Percentiles rank a stretch among this genome's conserved stretches.
Evolutionary conservation across 2,113 vertebrate genomes (phyloP).

Genomic region (Acrocephalus arundinaceus): DNA sequence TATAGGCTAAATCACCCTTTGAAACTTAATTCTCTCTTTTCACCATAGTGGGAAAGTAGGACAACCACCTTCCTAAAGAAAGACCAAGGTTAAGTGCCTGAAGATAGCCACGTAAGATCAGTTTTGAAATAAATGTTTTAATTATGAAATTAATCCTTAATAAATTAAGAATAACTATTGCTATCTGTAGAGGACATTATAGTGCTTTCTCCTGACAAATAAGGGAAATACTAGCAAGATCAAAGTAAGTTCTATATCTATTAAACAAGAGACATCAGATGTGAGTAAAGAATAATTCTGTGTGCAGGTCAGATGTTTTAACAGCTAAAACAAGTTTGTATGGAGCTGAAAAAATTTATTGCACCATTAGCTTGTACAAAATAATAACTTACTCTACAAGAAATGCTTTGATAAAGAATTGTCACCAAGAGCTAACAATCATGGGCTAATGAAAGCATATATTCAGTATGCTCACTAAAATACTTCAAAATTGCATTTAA

Average conservation of each 20-base stretch:
- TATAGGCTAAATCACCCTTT: neutral
- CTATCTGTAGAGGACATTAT: neutral
- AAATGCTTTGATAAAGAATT: conserved; percentile 19
- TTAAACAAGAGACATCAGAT: neutral
- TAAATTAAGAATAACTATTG: neutral
- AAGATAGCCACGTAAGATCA: neutral
- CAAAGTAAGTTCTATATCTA: neutral
- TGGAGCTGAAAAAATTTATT: neutral
- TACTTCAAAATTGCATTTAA: conserved; percentile 23
- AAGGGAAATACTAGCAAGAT: neutral
- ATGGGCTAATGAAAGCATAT: conserved; percentile 18
- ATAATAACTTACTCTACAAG: neutral
- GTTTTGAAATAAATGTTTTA: neutral
- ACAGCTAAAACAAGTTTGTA: neutral
- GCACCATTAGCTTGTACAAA: neutral
- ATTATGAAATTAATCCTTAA: neutral
- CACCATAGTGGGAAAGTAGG: neutral
- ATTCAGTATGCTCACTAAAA: conserved; percentile 14
- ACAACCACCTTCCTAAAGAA: neutral
- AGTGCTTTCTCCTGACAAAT: neutral
- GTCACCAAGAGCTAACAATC: neutral
- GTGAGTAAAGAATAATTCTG: neutral
- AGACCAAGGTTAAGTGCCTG: neutral
- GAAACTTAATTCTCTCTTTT: neutral
- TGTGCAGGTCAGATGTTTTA: neutral